These are phyloP conservation scores for Malurus melanocephalus DNA, from an alignment of 2,113 vertebrate species.

Conservation along the genomic window DNA sequence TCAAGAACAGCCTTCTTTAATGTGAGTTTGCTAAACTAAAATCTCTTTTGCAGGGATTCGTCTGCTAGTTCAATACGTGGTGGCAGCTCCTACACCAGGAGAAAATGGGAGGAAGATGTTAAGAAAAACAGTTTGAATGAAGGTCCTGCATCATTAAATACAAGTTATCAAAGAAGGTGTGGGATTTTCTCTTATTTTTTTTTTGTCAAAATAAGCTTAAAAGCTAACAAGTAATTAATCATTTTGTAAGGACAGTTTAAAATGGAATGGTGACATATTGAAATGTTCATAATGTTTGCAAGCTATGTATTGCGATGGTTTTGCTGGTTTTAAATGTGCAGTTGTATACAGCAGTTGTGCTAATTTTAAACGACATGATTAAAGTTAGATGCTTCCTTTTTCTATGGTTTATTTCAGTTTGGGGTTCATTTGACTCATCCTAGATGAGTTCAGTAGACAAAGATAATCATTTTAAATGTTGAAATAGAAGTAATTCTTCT, in stretches of 20 bases:
- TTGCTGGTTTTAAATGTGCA: not conserved
- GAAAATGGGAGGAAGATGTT: conserved; percentile 95
- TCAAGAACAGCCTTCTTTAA: not conserved
- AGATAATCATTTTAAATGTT: not conserved
- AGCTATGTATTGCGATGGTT: not conserved
- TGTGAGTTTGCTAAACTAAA: not conserved
- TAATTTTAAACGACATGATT: not conserved
- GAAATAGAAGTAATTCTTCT: not conserved
- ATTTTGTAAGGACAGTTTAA: not conserved
- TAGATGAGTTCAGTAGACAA: not conserved
- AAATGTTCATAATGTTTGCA: not conserved
- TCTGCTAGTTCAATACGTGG: conserved; percentile 87
- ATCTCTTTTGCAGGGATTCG: conserved; percentile 80
- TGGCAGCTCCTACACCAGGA: conserved; percentile 92
- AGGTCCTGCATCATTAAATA: conserved; percentile 76
- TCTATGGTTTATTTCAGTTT: not conserved
- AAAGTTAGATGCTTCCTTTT: not conserved
- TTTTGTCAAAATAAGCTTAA: not conserved
- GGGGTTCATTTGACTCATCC: not conserved
- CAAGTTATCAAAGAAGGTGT: conserved; percentile 96
- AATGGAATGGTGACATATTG: not conserved
- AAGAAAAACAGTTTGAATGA: conserved; percentile 93
- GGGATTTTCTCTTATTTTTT: not conserved
- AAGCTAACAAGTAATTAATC: not conserved
- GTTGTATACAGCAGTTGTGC: not conserved